These are phyloP conservation scores for Adineta ricciae DNA, from an alignment of 2,888 invertebrate species.

Conservation along the genomic window DNA sequence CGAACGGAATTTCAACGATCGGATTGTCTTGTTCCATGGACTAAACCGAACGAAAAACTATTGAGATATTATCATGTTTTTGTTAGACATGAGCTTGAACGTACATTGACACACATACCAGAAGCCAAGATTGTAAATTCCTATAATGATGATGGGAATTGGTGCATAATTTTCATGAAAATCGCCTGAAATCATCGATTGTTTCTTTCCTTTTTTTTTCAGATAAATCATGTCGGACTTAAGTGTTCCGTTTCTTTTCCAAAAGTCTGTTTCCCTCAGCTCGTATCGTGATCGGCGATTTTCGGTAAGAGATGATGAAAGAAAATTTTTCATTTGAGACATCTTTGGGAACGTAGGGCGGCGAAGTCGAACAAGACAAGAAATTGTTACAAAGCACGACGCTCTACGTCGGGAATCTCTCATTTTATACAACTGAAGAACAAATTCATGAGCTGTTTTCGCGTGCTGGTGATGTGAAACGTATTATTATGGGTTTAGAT, in stretches of 20 bases:
- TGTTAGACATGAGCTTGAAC: conserved; percentile 60
- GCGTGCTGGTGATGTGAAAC: conserved; percentile 81
- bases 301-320: neutral
- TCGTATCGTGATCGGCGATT: conserved; percentile 31
- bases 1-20: conserved; percentile 76
- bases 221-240: neutral
- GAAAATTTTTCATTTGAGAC: neutral
- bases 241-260: conserved; percentile 28
- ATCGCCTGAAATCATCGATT: neutral
- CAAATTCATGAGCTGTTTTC: conserved; percentile 93
- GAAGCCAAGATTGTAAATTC: conserved; percentile 56
- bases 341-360: neutral
- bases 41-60: conserved; percentile 45
- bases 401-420: conserved; percentile 88
- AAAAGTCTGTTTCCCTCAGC: conserved; percentile 27
- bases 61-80: conserved; percentile 88
- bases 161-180: conserved; percentile 62
- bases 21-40: conserved; percentile 91
- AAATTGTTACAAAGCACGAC: conserved; percentile 67
- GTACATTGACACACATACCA: conserved; percentile 50
- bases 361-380: conserved; percentile 54
- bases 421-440: conserved; percentile 95
- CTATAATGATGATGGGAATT: conserved; percentile 92
- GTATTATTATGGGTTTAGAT: conserved; percentile 90
- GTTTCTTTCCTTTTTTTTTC: neutral